These are phyloP conservation scores for Microcebus ravelobensis DNA, from an alignment of 2,113 vertebrate genomes.

Conservation along the genomic window DNA sequence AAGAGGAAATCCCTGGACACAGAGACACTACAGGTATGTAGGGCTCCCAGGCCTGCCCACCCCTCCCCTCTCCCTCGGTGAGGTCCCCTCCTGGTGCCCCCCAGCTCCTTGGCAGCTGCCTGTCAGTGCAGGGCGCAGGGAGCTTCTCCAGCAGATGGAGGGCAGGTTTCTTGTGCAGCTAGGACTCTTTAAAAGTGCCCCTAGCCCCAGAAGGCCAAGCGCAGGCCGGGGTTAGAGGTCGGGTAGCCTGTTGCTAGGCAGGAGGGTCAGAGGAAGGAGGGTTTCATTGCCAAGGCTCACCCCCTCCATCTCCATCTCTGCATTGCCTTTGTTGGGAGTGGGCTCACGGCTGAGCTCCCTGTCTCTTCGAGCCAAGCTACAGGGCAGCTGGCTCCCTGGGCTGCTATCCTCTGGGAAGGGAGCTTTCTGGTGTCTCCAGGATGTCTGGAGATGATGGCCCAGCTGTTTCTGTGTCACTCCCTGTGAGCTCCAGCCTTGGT, in stretches of 20 bases:
- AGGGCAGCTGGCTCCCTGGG: neutral
- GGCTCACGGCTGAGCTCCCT: neutral
- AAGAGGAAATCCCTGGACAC: slow-evolving; percentile 95
- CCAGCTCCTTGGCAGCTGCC: slow-evolving; percentile 34
- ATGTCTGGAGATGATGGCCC: neutral
- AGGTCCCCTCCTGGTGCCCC: neutral
- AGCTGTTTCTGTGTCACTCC: neutral
- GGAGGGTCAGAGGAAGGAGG: slow-evolving; percentile 77
- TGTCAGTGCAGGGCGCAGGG: neutral
- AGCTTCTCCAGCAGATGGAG: neutral
- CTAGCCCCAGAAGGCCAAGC: neutral
- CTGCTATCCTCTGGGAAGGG: neutral
- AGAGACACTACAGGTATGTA: slow-evolving; percentile 97
- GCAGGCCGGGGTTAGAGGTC: neutral
- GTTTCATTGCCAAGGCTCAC: slow-evolving; percentile 68
- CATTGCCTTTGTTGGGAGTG: slow-evolving; percentile 3
- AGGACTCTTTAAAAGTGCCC: neutral
- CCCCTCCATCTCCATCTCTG: slow-evolving; percentile 48
- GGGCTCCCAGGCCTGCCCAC: slow-evolving; percentile 70
- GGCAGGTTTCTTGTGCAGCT: neutral
- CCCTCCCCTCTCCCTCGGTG: neutral
- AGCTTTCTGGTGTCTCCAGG: neutral
- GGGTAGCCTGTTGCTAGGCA: neutral
- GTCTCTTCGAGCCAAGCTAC: slow-evolving; percentile 22
- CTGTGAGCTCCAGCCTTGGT: neutral